Percentiles rank a stretch among this genome's conserved stretches.
Evolutionary conservation across 1,140 invertebrate genomes (phyloP).

Genomic region (Samia ricini): DNA sequence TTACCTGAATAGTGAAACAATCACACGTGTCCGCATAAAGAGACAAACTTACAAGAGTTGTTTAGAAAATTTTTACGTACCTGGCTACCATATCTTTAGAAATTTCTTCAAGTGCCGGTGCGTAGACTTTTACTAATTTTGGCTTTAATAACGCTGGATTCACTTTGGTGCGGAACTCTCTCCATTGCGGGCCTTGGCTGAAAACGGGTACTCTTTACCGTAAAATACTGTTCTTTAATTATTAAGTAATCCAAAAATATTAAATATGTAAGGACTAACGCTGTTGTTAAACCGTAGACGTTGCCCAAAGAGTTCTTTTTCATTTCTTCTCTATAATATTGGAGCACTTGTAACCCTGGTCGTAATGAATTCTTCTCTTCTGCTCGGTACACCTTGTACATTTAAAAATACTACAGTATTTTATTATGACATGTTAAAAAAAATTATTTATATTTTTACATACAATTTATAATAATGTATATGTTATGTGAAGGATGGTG

Average conservation of each 20-base stretch:
- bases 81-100: slow-evolving; percentile 46
- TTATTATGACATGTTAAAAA: neutral
- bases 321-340: slow-evolving; percentile 48
- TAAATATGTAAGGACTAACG: slow-evolving; percentile 33
- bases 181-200: slow-evolving; percentile 57
- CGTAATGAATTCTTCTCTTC: slow-evolving; percentile 50
- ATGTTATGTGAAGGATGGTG: too few species aligned
- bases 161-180: slow-evolving; percentile 60
- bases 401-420: neutral
- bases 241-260: neutral
- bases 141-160: slow-evolving; percentile 59
- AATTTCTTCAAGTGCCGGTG: slow-evolving; percentile 47
- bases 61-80: slow-evolving; percentile 28
- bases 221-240: neutral
- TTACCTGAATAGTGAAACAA: too few species aligned
- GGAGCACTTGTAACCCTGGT: slow-evolving; percentile 48
- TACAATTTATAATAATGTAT: too few species aligned
- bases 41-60: too few species aligned
- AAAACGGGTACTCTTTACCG: slow-evolving; percentile 9
- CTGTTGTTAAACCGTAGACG: slow-evolving; percentile 48
- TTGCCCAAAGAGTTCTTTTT: slow-evolving; percentile 41
- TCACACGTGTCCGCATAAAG: too few species aligned
- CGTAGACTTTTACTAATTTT: slow-evolving; percentile 60
- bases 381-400: slow-evolving; percentile 44
- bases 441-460: too few species aligned